phyloP scores from a whole-genome alignment of 2,113 vertebrate genomes.

The Equus przewalskii region DNA sequence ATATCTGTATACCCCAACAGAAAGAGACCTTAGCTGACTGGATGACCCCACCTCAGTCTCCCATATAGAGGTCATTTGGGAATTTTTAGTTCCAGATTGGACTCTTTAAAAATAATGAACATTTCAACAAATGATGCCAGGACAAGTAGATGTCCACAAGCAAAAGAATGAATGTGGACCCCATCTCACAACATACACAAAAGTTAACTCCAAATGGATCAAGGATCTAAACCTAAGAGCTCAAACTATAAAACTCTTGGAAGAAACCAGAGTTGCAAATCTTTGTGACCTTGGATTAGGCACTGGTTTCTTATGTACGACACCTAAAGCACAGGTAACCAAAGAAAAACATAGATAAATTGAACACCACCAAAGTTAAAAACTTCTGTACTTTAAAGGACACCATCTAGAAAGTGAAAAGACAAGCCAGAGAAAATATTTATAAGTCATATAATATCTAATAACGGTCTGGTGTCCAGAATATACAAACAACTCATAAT shows the following conservation, averaged over 20 bases:
- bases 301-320: neutral
- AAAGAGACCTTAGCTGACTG: neutral
- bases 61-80: neutral
- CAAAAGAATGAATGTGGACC: neutral
- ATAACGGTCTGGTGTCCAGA: neutral
- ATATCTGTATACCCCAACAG: neutral
- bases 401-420: neutral
- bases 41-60: neutral
- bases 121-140: neutral
- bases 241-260: neutral
- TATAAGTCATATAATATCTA: neutral
- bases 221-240: neutral
- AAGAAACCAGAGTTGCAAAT: neutral
- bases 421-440: neutral
- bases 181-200: neutral
- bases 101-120: neutral
- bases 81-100: neutral
- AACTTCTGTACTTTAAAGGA: neutral
- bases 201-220: neutral
- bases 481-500: neutral
- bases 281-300: neutral
- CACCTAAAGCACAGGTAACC: neutral
- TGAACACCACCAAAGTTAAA: neutral
- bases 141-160: neutral
- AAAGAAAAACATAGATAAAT: neutral